Percentiles rank a stretch among this genome's conserved stretches.
phyloP scores from a whole-genome alignment of 2,888 invertebrate genomes.

The Scaptomyza caliginosa region DNA sequence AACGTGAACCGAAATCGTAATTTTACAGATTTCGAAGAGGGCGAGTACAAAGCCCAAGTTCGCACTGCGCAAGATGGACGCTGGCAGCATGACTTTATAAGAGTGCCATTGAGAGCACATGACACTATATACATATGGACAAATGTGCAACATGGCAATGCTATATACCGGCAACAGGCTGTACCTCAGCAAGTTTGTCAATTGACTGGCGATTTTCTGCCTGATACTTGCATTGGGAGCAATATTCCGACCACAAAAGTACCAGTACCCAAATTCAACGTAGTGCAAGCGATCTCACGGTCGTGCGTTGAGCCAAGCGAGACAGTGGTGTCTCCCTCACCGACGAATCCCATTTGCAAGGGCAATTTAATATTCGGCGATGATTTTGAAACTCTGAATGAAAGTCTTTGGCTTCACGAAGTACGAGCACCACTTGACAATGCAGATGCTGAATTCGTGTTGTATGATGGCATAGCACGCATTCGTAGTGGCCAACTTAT shows the following conservation, averaged over 20 bases:
- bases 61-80: conserved; percentile 83
- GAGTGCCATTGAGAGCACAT: conserved; percentile 84
- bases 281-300: neutral
- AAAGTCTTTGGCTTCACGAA: conserved; percentile 86
- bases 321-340: conserved; percentile 48
- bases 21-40: conserved; percentile 85
- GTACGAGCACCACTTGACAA: conserved; percentile 85
- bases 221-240: conserved; percentile 28
- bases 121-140: conserved; percentile 87
- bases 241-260: neutral
- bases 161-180: conserved; percentile 78
- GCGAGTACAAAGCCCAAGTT: conserved; percentile 85
- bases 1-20: conserved; percentile 87
- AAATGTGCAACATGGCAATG: conserved; percentile 86
- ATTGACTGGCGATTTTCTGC: conserved; percentile 42
- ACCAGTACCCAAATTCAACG: conserved; percentile 3
- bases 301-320: conserved; percentile 21
- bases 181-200: conserved; percentile 55
- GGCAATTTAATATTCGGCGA: conserved; percentile 87
- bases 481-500: conserved; percentile 76
- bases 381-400: conserved; percentile 84
- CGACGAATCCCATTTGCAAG: conserved; percentile 80
- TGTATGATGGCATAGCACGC: conserved; percentile 79
- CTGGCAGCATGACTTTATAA: conserved; percentile 85
- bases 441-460: conserved; percentile 85